Evolutionary conservation across 2,888 invertebrate genomes (phyloP), one percentile per base, ranked within the genome.

Genomic region (Frankliniella fusca): DNA sequence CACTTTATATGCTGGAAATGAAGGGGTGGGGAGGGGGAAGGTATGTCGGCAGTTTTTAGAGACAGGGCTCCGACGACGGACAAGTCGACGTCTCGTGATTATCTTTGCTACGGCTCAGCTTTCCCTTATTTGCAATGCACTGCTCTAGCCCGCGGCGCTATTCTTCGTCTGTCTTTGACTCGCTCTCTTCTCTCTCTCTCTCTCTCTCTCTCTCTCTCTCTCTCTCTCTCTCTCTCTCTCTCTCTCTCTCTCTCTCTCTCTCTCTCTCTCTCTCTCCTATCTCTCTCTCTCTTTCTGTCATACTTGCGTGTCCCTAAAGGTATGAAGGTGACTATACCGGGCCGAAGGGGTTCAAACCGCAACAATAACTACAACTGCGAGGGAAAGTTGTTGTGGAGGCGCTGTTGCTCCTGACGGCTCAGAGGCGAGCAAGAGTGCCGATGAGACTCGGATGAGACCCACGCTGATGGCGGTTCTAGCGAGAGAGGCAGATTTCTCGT

Each of bases 81-180:
- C 54, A 5, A 54, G 54, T 20, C 15, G 54, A 54, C 12, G 20
- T 38, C 38, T 38, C 3, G 38, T 38, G 38, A 38, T 38, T 38
- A 38, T 38, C 38, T 38, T 38, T 38, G 38, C 38, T 5, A 38
- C 5, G 38, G 38, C 38, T 38, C 38, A 38, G 38, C 70, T 76
- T 76, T 76, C 70, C 27, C 70, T 76, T 76, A 76, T 76, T 76
- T 76, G 70, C 70, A 76, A 76, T 27, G 12, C 23, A 27, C 11
- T 38, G 38, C 38, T 38, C 38, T 38, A 38, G 38, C 38, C 38
- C 38, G 38, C 38, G 38, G 38, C 38, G 38, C 38, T 38, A 38
- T 38, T 38, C 38, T 38, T 5, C 38, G 38, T n/a, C 61, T n/a
- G 18, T n/a, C 61, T 18, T 18, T n/a, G 18, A 3, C 61, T 61